Percentiles rank a stretch among this genome's conserved stretches.
Conservation (phyloP, 2,797 vertebrate species). For the Lacerta viridis region DNA sequence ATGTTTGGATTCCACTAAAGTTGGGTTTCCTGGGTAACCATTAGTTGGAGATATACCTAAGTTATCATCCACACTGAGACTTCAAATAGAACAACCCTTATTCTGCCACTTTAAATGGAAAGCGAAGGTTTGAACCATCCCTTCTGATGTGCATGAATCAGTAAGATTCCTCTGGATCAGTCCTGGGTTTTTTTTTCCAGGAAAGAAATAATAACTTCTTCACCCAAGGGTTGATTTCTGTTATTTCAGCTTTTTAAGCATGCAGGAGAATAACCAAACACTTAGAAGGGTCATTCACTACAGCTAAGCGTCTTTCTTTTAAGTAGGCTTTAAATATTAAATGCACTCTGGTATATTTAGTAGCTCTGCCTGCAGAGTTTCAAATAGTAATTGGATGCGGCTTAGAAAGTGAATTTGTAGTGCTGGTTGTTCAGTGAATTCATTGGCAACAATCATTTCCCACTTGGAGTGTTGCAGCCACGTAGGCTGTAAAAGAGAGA, state of each 20-base stretch:
- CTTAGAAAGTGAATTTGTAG: slow-evolving; percentile 67
- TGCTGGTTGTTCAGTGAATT: slow-evolving; percentile 60
- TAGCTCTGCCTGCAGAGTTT: slow-evolving; percentile 57
- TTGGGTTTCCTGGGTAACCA: background rate
- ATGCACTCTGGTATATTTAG: slow-evolving; percentile 53
- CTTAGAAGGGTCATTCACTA: slow-evolving; percentile 45
- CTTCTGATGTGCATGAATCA: background rate
- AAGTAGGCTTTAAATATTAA: slow-evolving; percentile 67
- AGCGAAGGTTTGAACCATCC: background rate
- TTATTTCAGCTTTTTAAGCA: background rate
- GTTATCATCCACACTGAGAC: background rate
- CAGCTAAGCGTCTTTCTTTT: slow-evolving; percentile 57
- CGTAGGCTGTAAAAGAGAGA: background rate
- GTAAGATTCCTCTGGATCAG: background rate
- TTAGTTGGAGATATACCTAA: background rate
- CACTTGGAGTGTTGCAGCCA: background rate
- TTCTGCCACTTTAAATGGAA: background rate
- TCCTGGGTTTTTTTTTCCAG: background rate
- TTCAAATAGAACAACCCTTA: background rate
- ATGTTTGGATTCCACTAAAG: background rate
- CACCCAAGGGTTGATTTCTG: slow-evolving; percentile 28
- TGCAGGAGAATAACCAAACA: slow-evolving; percentile 11
- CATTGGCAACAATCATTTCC: slow-evolving; percentile 67
- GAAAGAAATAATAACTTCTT: slow-evolving; percentile 8
- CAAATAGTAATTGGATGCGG: slow-evolving; percentile 66